Conservation (phyloP, 2,888 invertebrate genomes). For the Eristalis tenax region DNA sequence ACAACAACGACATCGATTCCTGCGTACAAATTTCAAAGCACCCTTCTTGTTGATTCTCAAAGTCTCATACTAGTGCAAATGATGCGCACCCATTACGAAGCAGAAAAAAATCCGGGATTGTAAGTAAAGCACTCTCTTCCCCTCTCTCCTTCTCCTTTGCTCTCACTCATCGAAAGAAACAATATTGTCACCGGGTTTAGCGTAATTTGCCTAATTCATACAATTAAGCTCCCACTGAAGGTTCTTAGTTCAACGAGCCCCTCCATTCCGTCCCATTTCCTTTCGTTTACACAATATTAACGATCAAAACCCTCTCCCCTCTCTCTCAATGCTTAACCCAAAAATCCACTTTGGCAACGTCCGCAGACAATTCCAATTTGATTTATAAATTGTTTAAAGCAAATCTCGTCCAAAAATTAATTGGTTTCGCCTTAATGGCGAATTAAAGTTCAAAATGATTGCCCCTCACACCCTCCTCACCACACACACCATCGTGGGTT, state of each 20-base stretch:
- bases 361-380: neutral
- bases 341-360: neutral
- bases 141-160: neutral
- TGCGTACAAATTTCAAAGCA: neutral
- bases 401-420: conserved; percentile 18
- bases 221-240: neutral
- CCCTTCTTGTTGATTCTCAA: neutral
- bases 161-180: too few species aligned
- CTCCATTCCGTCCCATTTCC: neutral
- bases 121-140: neutral
- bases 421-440: conserved; percentile 10
- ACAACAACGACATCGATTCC: neutral
- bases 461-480: neutral
- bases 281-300: neutral
- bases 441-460: neutral
- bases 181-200: neutral
- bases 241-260: neutral
- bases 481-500: neutral
- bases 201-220: neutral
- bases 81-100: neutral
- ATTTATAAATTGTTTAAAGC: neutral
- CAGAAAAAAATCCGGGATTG: too few species aligned
- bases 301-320: neutral
- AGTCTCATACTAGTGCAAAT: neutral
- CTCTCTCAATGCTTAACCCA: neutral